Percentiles rank a stretch among this genome's conserved stretches.
Conservation (phyloP, 1,140 invertebrate species). For the Nymphalis io region DNA sequence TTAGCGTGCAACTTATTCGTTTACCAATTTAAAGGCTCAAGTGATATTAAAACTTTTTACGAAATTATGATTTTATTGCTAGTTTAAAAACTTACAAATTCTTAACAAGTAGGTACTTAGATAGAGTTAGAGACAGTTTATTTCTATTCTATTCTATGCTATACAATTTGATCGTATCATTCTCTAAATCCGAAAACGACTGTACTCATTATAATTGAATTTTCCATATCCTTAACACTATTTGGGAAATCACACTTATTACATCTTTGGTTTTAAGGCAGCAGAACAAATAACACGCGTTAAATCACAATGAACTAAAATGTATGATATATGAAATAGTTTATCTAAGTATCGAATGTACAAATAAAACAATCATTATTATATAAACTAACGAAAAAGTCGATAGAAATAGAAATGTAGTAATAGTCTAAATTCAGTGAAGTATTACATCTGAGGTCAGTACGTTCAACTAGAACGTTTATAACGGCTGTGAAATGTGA, state of each 20-base stretch:
- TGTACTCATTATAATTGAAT: too few species aligned
- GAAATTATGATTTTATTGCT: background rate
- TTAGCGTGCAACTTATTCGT: constrained; percentile 34
- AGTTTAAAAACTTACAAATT: too few species aligned
- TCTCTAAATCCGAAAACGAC: too few species aligned
- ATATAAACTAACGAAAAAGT: constrained; percentile 58
- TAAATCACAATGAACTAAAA: too few species aligned
- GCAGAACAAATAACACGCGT: too few species aligned
- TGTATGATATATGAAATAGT: constrained; percentile 21
- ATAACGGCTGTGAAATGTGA: constrained; percentile 48
- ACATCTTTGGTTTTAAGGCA: too few species aligned
- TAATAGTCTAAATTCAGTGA: constrained; percentile 68
- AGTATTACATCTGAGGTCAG: constrained; percentile 60
- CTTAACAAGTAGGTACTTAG: background rate
- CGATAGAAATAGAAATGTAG: constrained; percentile 59
- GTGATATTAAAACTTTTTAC: background rate
- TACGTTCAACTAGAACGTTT: constrained; percentile 43
- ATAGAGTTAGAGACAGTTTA: too few species aligned
- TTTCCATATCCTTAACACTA: too few species aligned
- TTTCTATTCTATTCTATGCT: too few species aligned
- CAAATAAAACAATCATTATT: constrained; percentile 49
- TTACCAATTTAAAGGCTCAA: constrained; percentile 17
- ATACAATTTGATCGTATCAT: too few species aligned
- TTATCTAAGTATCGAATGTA: constrained; percentile 35
- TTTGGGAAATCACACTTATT: too few species aligned